Base-by-base conservation (phyloP, 2,888 invertebrate species). In the Anoncus sp. region DNA sequence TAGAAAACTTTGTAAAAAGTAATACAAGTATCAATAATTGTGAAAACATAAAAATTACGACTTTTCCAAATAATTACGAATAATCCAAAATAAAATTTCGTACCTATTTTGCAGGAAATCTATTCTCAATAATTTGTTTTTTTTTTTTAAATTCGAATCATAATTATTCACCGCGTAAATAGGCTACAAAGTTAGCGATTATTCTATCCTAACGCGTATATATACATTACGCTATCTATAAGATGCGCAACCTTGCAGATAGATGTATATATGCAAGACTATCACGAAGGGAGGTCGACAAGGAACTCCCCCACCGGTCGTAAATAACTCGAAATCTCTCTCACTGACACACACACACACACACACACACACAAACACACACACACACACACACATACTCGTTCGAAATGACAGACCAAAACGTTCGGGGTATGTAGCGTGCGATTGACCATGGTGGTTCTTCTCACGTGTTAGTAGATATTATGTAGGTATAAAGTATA, bases 391-490 rank as follows among this genome's bases (percentile, higher is more conserved):
- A 63, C 71, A 60, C 77, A 81, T 78, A 38, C 38, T 31, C 53
- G 18, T 55, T 70, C 79, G 84, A 85, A 87, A 88, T 86, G 20
- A 87, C 85, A 87, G 85, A 82, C 83, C 81, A 84, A 85, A 86
- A 85, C 84, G 85, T 84, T 79, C 80, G 77, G 76, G 81, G 60
- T 43, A 43, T 67, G 20, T 27, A 67, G 16, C 81, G 62, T 83
- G 83, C 83, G 87, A 88, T 88, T 85, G 86, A 87, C 84, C 84
- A 83, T 82, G 83, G 84, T 84, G 69, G 53, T 73, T 74, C 55
- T 43, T 53, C 62, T 53, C 70, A 70, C 59, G 43, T 70, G 70
- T 62, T 71, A 60, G 70, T 40, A n/a, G 35, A 24, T 47, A 59
- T 70, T 47, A 49, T 73, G 45, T 67, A 40, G 38, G 77, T 85